A percentile compares a stretch with the other conserved stretches of the same genome.
These are phyloP conservation scores for Crocodylus rhombifer DNA, from an alignment of 2,797 vertebrate genomes.

Conservation along the genomic window DNA sequence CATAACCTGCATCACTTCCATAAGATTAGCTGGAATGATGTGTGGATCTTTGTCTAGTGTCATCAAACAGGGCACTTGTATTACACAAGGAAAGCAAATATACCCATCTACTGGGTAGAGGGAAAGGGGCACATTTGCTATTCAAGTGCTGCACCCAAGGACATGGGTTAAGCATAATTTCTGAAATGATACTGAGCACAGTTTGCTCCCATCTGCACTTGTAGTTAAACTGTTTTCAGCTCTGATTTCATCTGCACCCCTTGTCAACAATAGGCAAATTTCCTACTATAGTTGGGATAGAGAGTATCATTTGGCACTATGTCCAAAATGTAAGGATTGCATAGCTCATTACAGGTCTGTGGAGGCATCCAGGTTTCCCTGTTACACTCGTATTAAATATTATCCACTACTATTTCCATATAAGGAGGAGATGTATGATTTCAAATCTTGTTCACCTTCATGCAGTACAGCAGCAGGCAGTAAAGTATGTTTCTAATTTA, in stretches of 20 bases:
- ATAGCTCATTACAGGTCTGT: neutral
- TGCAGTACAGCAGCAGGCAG: slow-evolving; percentile 40
- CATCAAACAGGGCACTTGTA: neutral
- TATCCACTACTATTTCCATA: slow-evolving; percentile 9
- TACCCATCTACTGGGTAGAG: neutral
- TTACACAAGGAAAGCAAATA: neutral
- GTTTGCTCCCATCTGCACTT: neutral
- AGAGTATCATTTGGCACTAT: neutral
- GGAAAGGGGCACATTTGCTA: neutral
- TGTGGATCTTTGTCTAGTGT: neutral
- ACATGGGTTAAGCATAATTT: neutral
- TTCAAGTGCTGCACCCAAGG: neutral
- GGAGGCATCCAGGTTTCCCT: neutral
- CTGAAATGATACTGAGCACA: neutral
- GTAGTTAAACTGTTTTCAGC: neutral
- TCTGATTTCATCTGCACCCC: neutral
- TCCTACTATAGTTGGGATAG: neutral
- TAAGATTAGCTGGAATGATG: neutral
- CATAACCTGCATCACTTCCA: neutral
- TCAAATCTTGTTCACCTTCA: slow-evolving; percentile 45
- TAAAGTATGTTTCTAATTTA: slow-evolving; percentile 59
- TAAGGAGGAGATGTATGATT: neutral
- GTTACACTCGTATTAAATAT: neutral
- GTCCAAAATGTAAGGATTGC: neutral
- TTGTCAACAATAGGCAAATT: neutral